Base-by-base conservation (phyloP, 2,113 vertebrate species). In the Oostethus manadensis region DNA sequence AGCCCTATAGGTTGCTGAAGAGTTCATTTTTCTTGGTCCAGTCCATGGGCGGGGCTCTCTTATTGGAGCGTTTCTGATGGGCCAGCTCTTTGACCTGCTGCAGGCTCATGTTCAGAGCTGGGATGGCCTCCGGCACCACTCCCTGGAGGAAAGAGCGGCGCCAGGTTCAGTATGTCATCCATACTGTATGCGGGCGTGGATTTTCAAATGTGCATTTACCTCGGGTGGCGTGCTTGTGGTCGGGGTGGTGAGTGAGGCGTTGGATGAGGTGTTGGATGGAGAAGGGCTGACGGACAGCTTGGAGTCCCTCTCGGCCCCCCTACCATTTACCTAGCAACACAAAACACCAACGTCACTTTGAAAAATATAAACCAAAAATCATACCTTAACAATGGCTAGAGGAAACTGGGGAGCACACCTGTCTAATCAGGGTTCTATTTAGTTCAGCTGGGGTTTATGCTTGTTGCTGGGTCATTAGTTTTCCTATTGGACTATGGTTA, bases 1-100 rank as follows among this genome's bases (percentile, higher is more conserved):
- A 40, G 10, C 1, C 72, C 81, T 92, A 99, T 85, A 99, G 91
- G 77, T 97, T 99, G 87, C 96, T 93, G 79, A 99, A 99, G 57
- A 99, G 93, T 84, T 98, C 94, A 0, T 98, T 98, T 86, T 97
- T 94, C 94, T 96, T 98, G 92, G 92, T 98, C 97, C 97, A 99
- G 92, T 99, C 96, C 96, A 99, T 99, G 74, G 91, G 88, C 0
- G 97, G 97, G 11, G 97, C 97, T 72, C 86, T 90, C 77, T 94
- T 98, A 88, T 91, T 95, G 81, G 92, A 89, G 55, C 97, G 94
- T 63, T 99, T 98, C 90, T 94, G 93, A 74, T 93, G 95, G 0
- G 94, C 93, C 9, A 92, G 87, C 78, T 97, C 96, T 84, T 97
- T 98, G 66, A 94, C 97, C 83, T 93, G 90, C 0, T 96, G 94